Evolutionary conservation across 2,113 vertebrate genomes (phyloP).

Genomic region (Ivindomyrus marchei): DNA sequence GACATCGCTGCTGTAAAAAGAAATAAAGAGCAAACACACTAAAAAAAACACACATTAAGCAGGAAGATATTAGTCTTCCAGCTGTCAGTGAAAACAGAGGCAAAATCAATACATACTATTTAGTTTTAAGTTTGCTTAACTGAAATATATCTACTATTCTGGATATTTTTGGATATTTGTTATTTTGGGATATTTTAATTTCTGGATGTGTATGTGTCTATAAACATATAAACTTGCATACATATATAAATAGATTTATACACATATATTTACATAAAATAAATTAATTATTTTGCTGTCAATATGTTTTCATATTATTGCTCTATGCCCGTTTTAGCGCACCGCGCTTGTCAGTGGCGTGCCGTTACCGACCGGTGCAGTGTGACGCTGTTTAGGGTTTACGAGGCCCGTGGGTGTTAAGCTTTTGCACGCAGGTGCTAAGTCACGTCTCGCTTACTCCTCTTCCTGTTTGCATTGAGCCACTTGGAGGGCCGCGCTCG

Average conservation of each 20-base stretch:
- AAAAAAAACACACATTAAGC: background rate
- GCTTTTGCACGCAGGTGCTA: slow-evolving; percentile 44
- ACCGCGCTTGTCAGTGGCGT: background rate
- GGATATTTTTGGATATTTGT: too few species aligned
- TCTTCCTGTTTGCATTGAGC: slow-evolving; percentile 47
- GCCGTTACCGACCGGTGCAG: background rate
- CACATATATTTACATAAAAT: background rate
- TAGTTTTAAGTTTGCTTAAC: background rate
- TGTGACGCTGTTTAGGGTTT: background rate
- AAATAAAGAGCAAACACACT: background rate
- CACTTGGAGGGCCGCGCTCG: slow-evolving; percentile 26
- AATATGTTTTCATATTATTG: background rate
- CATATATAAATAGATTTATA: background rate
- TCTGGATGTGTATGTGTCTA: background rate
- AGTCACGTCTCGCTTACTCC: slow-evolving; percentile 43
- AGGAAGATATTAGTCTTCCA: background rate
- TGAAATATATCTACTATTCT: background rate
- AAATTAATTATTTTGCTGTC: background rate
- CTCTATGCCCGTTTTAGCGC: background rate
- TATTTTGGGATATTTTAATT: background rate
- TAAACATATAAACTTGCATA: background rate
- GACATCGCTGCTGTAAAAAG: background rate
- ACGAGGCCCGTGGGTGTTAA: slow-evolving; percentile 20
- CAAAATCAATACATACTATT: background rate
- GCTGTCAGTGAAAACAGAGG: background rate